Conservation (phyloP, 1,140 invertebrate genomes). For the Aleiodes sp. region DNA sequence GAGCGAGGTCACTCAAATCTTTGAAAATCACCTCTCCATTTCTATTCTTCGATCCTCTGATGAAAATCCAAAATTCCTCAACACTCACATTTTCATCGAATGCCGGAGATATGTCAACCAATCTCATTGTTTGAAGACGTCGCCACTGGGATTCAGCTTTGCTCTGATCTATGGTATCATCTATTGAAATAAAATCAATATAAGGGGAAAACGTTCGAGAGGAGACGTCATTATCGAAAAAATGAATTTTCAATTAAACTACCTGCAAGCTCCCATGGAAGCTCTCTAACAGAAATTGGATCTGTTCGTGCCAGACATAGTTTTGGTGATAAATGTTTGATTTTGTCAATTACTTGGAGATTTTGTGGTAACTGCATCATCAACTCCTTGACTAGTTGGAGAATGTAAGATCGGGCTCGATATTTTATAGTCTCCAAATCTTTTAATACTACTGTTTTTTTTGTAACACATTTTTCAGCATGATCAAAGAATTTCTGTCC, state of each 20-base stretch:
- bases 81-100: background rate
- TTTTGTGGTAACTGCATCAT: background rate
- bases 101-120: background rate
- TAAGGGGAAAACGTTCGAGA: too few relatives aligned
- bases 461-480: background rate
- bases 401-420: background rate
- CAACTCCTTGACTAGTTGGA: background rate
- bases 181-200: too few relatives aligned
- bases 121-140: background rate
- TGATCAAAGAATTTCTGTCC: background rate
- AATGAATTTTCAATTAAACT: too few relatives aligned
- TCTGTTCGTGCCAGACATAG: background rate
- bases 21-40: constrained; percentile 37
- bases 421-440: background rate
- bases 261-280: background rate
- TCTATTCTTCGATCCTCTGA: constrained; percentile 37
- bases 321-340: background rate
- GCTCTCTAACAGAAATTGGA: background rate
- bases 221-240: too few relatives aligned
- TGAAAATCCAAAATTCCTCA: constrained; percentile 38
- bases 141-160: background rate
- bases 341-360: background rate
- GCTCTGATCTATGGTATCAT: background rate
- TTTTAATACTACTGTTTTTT: background rate
- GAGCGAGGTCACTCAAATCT: constrained; percentile 34